Conservation (phyloP, 2,113 vertebrate species). For the Mus spicilegus region DNA sequence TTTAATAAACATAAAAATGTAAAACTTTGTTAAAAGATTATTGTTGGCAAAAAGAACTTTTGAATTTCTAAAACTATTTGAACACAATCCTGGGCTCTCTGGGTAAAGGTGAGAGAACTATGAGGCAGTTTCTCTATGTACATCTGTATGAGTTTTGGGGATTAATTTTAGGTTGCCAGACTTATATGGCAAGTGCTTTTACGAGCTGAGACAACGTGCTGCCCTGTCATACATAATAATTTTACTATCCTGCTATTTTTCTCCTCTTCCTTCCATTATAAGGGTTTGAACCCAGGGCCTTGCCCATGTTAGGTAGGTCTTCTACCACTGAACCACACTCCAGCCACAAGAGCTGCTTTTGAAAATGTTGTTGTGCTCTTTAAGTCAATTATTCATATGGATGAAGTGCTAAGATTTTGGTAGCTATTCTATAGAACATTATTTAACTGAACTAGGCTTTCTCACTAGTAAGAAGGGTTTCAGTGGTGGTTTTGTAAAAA, state of each 20-base stretch:
- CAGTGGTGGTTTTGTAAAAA: neutral
- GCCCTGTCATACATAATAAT: neutral
- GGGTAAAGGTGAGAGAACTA: neutral
- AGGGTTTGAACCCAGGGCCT: neutral
- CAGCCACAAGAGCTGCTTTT: constrained; percentile 32
- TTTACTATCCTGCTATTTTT: neutral
- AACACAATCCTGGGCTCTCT: neutral
- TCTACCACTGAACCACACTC: neutral
- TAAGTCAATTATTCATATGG: neutral
- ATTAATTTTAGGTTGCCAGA: neutral
- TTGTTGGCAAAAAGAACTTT: neutral
- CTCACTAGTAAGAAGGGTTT: constrained; percentile 35
- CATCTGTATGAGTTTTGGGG: too few species aligned
- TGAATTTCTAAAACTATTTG: neutral
- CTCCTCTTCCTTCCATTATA: neutral
- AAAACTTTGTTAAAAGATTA: neutral
- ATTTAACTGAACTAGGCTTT: constrained; percentile 17
- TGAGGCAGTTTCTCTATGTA: neutral
- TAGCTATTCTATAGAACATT: constrained; percentile 7
- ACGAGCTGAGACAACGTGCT: neutral
- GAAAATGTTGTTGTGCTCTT: neutral
- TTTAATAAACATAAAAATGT: constrained; percentile 29
- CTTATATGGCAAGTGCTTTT: neutral
- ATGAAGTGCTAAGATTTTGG: neutral
- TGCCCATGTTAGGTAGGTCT: neutral